These are phyloP conservation scores for Drosophila yakuba DNA, from an alignment of 1,140 invertebrate genomes.

Conservation along the genomic window DNA sequence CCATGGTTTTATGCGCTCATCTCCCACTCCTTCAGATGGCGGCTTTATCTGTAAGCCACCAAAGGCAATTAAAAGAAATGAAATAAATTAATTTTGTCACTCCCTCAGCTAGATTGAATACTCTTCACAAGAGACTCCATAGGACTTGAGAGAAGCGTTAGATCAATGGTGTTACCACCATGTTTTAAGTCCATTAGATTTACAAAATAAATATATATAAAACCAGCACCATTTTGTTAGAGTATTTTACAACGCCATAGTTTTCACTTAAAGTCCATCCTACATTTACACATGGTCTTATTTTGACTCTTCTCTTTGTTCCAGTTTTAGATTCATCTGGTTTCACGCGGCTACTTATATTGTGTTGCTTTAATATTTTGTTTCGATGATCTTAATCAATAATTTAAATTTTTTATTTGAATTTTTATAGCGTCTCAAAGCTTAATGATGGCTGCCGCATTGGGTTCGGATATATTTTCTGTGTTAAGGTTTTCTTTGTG, in stretches of 20 bases:
- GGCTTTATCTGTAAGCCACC: conserved; percentile 70
- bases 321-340: conserved; percentile 28
- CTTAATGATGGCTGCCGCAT: conserved; percentile 60
- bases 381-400: conserved; percentile 79
- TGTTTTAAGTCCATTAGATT: no score
- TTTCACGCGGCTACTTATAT: conserved; percentile 28
- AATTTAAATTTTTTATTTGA: conserved; percentile 82
- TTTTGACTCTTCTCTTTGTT: conserved; percentile 64
- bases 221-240: neutral
- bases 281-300: conserved; percentile 48
- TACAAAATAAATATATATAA: neutral
- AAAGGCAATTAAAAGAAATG: conserved; percentile 77
- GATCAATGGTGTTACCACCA: no score
- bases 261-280: no score
- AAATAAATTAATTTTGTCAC: conserved; percentile 77
- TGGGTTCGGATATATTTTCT: conserved; percentile 35
- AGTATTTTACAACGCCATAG: neutral
- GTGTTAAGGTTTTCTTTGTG: conserved; percentile 45
- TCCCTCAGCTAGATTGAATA: conserved; percentile 39
- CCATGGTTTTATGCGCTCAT: conserved; percentile 16
- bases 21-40: conserved; percentile 24
- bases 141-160: neutral
- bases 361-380: conserved; percentile 70
- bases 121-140: conserved; percentile 4
- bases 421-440: conserved; percentile 71